These are phyloP conservation scores for Pandemis corylana DNA, from an alignment of 2,888 invertebrate species.

Conservation along the genomic window DNA sequence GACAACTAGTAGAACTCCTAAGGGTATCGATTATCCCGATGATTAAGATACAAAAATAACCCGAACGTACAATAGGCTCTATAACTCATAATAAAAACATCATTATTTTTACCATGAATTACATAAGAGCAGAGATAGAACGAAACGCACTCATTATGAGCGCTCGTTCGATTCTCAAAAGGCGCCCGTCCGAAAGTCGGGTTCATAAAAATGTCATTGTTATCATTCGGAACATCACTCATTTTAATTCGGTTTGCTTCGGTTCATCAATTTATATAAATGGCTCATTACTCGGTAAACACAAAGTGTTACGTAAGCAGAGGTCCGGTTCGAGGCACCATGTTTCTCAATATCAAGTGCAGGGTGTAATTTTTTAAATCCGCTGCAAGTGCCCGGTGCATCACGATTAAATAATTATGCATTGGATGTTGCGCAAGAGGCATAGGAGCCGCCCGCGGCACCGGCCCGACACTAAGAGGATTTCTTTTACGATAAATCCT, in stretches of 20 bases:
- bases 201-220: conserved; percentile 68
- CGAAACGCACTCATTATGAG: conserved; percentile 50
- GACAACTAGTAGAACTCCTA: conserved; percentile 50
- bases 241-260: conserved; percentile 65
- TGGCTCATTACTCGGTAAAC: conserved; percentile 69
- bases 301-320: conserved; percentile 57
- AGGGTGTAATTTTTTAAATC: conserved; percentile 67
- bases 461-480: conserved; percentile 20
- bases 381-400: conserved; percentile 56
- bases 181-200: conserved; percentile 44
- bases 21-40: conserved; percentile 53
- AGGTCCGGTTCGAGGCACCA: conserved; percentile 62
- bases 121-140: conserved; percentile 46
- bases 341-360: conserved; percentile 63
- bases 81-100: conserved; percentile 60
- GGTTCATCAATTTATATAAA: conserved; percentile 73
- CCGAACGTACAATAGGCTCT: conserved; percentile 47
- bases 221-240: conserved; percentile 70
- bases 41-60: conserved; percentile 51
- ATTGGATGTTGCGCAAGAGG: conserved; percentile 45
- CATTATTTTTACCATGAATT: conserved; percentile 51
- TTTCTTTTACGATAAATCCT: conserved; percentile 36
- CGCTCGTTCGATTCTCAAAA: conserved; percentile 50
- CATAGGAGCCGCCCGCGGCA: conserved; percentile 6
- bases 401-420: conserved; percentile 50